Evolutionary conservation across 2,113 vertebrate species (phyloP), one percentile per base, ranked within the genome.

Genomic region (Paramormyrops kingsleyae): DNA sequence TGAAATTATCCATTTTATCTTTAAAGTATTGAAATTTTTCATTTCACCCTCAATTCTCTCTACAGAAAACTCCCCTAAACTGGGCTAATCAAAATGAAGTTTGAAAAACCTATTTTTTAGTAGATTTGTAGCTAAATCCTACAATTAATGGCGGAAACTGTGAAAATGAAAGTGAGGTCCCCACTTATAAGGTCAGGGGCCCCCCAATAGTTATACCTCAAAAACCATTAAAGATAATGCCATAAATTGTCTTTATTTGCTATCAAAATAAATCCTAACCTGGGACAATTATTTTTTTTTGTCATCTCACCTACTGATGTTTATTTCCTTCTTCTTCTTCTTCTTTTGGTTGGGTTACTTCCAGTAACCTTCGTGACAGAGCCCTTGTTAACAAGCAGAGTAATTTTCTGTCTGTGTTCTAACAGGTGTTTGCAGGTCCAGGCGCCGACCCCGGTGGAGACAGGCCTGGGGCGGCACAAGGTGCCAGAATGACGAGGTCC

Each of bases 341-440:
- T 89, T 10, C 9, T 13, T 59, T 24, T 59, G 56, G 21, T 59
- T 13, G 70, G 31, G 70, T 42, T 42, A 80, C 15, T 80, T 80
- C 15, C 74, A 12, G 44, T 47, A 84, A 47, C 59, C 35, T 5
- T 15, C 9, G 53, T 19, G 56, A 42, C 21, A 5, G 52, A 66
- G 19, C 42, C 53, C 17, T 31, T 46, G 84, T 50, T 77, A 7
- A 42, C 53, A 19, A 12, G 4, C 27, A 10, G 47, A 6, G 52
- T 83, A 0, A 84, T 50, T 42, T 21, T n/a, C 2, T 87, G 35
- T 44, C 46, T n/a, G 21, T 35, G 46, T 53, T 49, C 4, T 89
- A 89, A 15, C 91, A 98, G 97, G 93, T 93, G 47, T 91, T 94
- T 2, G 90, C 93, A 1, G 90, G 91, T 0, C 92, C 94, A 21